Conservation (phyloP, 2,888 invertebrate species). For the Noctua janthe region DNA sequence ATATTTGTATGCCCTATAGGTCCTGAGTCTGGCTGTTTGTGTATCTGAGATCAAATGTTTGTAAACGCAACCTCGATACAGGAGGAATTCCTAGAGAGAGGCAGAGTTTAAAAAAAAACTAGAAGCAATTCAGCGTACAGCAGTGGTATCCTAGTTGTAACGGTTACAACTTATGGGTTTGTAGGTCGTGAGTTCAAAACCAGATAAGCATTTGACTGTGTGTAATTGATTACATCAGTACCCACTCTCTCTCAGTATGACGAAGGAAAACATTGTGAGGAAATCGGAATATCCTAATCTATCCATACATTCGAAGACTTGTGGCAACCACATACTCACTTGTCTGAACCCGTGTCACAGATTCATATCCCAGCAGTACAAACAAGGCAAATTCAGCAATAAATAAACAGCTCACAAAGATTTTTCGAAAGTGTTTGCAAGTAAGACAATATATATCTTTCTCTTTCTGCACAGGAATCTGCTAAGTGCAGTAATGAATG, state of each 20-base stretch:
- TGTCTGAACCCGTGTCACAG: no score
- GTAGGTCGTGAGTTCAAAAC: not conserved
- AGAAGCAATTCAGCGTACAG: no score
- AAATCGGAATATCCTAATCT: not conserved
- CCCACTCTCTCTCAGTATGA: not conserved
- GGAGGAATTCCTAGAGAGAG: no score
- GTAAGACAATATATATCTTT: not conserved
- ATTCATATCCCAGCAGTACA: not conserved
- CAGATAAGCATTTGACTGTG: not conserved
- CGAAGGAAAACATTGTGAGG: not conserved
- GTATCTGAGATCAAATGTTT: no score
- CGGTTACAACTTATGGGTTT: not conserved
- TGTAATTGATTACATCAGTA: not conserved
- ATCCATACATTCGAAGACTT: not conserved
- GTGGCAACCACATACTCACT: not conserved
- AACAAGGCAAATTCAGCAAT: not conserved
- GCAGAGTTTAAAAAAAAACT: no score
- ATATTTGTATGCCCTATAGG: no score
- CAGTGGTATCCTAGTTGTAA: not conserved
- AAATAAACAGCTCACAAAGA: not conserved
- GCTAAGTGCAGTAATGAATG: no score
- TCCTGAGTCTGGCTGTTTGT: no score
- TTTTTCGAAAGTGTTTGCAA: not conserved
- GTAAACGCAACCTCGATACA: no score
- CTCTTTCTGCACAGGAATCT: not conserved